A percentile compares a stretch with the other conserved stretches of the same genome.
These are phyloP conservation scores for Chrysopa pallens DNA, from an alignment of 1,140 invertebrate species.

Conservation along the genomic window DNA sequence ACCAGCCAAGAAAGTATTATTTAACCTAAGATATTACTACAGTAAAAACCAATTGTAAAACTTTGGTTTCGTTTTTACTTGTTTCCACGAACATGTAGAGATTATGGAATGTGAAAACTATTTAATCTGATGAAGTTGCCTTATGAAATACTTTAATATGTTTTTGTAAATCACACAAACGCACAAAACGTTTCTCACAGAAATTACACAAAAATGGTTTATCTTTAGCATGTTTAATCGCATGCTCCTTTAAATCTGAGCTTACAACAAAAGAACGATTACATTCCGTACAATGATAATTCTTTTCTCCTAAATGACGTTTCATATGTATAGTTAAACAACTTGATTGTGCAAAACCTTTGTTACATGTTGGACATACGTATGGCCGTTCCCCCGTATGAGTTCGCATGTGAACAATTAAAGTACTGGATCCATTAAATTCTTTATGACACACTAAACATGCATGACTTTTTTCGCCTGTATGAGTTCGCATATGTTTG, in stretches of 20 bases:
- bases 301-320: slow-evolving; percentile 14
- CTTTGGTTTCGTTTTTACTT: too few relatives aligned
- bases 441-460: slow-evolving; percentile 26
- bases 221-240: slow-evolving; percentile 6
- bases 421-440: slow-evolving; percentile 19
- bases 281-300: slow-evolving; percentile 23
- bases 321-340: slow-evolving; percentile 18
- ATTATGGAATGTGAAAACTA: too few relatives aligned
- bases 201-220: slow-evolving; percentile 11
- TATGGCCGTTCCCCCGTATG: slow-evolving; percentile 19
- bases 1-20: too few relatives aligned
- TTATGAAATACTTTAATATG: slow-evolving; percentile 4
- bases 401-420: slow-evolving; percentile 14
- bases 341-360: slow-evolving; percentile 18
- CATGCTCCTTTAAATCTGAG: slow-evolving; percentile 17
- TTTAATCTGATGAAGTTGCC: too few relatives aligned
- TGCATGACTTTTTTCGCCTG: slow-evolving; percentile 26
- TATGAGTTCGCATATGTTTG: slow-evolving; percentile 25
- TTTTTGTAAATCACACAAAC: slow-evolving; percentile 9
- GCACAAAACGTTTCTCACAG: slow-evolving; percentile 9
- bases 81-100: too few relatives aligned
- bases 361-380: slow-evolving; percentile 14
- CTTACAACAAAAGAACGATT: slow-evolving; percentile 23
- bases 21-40: too few relatives aligned
- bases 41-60: too few relatives aligned